Evolutionary conservation across 2,888 invertebrate species (phyloP), one percentile per base, ranked within the genome.

Genomic region (Xylota segnis): DNA sequence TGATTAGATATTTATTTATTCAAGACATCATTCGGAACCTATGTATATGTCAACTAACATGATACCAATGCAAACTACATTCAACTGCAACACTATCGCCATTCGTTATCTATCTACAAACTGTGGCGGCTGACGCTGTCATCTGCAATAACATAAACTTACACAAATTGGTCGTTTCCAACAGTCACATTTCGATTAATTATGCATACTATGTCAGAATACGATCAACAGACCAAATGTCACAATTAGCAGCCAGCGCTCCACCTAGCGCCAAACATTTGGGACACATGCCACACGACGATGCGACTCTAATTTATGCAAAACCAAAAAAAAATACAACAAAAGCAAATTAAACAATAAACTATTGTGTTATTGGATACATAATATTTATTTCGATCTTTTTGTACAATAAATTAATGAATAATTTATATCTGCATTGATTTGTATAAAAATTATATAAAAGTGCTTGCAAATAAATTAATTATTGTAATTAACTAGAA

Each of bases 401-500:
- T 47, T 50, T 66, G 77, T 83, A 50, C 68, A 65, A 78, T 75
- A 65, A 83, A 74, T 75, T 75, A 75, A 75, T 56, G 65, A 59
- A 66, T 72, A 72, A 72, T 79, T 65, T 72, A 68, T 34, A 61
- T 59, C 45, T 81, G 66, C 81, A 74, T 32, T 63, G 63, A n/a
- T 45, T 50, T 56, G 6, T 16, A 66, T 47, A 52, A 65, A 58
- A 61, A 78, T 37, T 34, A 37, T 29, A 50, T 37, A 65, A n/a
- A n/a, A 65, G 50, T 65, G 58, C 23, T 74, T 68, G 54, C 81
- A 61, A 81, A 74, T 74, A 81, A 61, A 61, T 68, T 74, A 81
- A 66, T 81, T 72, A 74, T 66, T 70, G 70, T 82, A 63, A 70
- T 82, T 70, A 81, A 81, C 86, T 86, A 82, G 82, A 86, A 86